These are phyloP conservation scores for Nothoprocta perdicaria DNA, from an alignment of 2,113 vertebrate genomes.

Conservation along the genomic window DNA sequence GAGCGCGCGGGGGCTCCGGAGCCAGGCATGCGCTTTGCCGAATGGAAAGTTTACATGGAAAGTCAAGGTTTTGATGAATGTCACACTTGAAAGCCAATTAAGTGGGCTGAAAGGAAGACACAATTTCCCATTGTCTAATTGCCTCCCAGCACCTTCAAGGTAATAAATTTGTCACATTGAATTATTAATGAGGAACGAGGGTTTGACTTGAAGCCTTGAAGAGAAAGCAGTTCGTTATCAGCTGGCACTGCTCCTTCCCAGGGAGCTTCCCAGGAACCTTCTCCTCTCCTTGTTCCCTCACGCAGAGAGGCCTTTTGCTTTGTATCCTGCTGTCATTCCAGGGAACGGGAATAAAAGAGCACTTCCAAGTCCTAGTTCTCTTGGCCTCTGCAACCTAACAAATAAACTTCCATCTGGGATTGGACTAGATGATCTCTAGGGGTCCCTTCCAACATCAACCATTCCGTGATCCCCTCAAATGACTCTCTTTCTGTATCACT, in stretches of 20 bases:
- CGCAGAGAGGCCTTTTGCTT: not conserved
- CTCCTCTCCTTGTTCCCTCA: constrained; percentile 39
- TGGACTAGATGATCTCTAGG: too few species aligned
- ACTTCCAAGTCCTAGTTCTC: constrained; percentile 30
- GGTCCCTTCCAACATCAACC: too few species aligned
- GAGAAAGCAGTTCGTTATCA: constrained; percentile 81
- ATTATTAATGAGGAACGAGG: constrained; percentile 85
- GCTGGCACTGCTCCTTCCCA: constrained; percentile 66
- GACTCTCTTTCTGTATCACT: not conserved
- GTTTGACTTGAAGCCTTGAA: constrained; percentile 82
- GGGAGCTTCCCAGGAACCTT: not conserved
- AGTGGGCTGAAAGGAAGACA: constrained; percentile 79
- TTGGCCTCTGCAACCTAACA: constrained; percentile 24
- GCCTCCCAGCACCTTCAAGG: constrained; percentile 80
- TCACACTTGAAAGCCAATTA: constrained; percentile 84
- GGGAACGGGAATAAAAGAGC: not conserved
- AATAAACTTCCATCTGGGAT: constrained; percentile 15
- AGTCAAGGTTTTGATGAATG: constrained; percentile 83
- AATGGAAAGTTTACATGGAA: constrained; percentile 77
- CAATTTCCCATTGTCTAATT: constrained; percentile 84
- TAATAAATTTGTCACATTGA: constrained; percentile 86
- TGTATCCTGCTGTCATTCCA: not conserved
- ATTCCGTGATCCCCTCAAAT: too few species aligned
- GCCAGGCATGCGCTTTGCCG: not conserved
- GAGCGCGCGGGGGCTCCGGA: not conserved